phyloP scores from a whole-genome alignment of 2,113 vertebrate genomes.

The Lycaon pictus region DNA sequence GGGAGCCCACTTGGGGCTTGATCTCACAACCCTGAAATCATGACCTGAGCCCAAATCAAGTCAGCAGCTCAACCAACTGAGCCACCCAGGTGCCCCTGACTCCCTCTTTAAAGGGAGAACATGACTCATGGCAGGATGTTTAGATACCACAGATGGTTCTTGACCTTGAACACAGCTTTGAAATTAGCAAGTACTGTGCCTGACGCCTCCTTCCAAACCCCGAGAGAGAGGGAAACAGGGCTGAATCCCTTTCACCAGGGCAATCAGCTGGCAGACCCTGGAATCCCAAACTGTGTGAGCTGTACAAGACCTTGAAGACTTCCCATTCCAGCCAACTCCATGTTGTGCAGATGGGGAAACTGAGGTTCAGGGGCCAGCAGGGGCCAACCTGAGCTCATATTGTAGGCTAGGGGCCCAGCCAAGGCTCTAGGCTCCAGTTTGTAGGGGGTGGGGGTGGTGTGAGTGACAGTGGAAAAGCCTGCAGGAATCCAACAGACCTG shows the following conservation, averaged over 20 bases:
- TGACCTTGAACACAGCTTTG: background rate
- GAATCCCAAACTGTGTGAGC: background rate
- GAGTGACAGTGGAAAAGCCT: background rate
- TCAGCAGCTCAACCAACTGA: background rate
- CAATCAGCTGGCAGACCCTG: background rate
- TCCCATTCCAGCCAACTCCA: background rate
- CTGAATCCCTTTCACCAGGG: background rate
- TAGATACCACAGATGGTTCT: background rate
- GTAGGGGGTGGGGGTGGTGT: too few relatives aligned
- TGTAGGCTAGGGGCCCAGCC: background rate
- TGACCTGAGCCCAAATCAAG: background rate
- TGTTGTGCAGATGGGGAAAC: background rate
- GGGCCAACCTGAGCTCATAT: background rate
- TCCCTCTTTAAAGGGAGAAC: background rate
- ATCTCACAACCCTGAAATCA: background rate
- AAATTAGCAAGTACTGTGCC: background rate
- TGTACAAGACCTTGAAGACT: background rate
- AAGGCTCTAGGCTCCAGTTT: background rate
- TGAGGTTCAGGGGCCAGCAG: background rate
- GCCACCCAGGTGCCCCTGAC: background rate
- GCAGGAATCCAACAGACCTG: background rate
- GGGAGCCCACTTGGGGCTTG: too few relatives aligned
- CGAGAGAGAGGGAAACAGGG: background rate
- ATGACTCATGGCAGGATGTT: background rate
- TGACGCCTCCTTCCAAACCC: background rate